Base-by-base conservation (phyloP, 1,140 invertebrate species). In the Campoletis sonorensis region DNA sequence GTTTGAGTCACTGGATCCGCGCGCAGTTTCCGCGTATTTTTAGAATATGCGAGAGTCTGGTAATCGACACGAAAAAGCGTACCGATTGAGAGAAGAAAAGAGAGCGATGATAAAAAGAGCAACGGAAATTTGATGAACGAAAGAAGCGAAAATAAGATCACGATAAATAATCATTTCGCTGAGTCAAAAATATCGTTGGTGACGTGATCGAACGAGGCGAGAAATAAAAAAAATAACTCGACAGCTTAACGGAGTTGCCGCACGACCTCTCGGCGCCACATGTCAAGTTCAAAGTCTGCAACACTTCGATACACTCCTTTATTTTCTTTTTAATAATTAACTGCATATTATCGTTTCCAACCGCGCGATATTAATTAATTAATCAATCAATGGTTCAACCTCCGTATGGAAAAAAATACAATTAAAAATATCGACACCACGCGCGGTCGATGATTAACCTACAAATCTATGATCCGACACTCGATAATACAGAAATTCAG, bases 1-100 rank as follows among this genome's bases (percentile, higher is more conserved):
- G 85, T 85, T 86, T 87, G 86, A 88, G 85, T 82, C 82, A 85
- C 88, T 90, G 88, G 89, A 90, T 89, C 85, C 85, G 84, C 84
- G 68, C 70, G 81, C 67, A 51, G 68, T 64, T 77, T 78, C 49
- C 27, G 70, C n/a, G 81, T 91, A 91, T 91, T 90, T 90, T 89
- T 91, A 90, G 89, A 87, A 85, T 81, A 79, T 64, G 82, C 79
- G 84, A 80, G 76, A 76, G 54, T 72, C 73, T 76, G 49, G 40
- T 49, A 37, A 75, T 76, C 73, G 61, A 77, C 61, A 54, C 16
- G 51, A 54, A 54, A 18, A 21, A 21, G n/a, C 16, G 51, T 54
- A 18, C 51, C 51, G n/a, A 54, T 54, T 54, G 51, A 54, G 8
- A 54, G 73, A n/a, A 30, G 54, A 61, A 58, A 67, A 70, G 26